phyloP scores from a whole-genome alignment of 2,888 invertebrate species.

The Drosophila multiciliata region DNA sequence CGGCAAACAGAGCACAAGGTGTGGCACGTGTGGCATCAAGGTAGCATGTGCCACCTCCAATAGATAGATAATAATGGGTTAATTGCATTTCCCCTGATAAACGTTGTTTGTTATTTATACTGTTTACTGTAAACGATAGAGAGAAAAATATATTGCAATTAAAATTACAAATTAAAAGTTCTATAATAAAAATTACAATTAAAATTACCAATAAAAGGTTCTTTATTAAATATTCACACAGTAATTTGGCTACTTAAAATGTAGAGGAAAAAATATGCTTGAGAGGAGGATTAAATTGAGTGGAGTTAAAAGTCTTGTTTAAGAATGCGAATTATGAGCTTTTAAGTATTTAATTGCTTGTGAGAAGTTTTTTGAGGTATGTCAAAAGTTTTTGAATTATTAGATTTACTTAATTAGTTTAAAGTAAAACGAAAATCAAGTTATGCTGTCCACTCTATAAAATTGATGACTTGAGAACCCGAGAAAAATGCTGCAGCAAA shows the following conservation, averaged over 20 bases:
- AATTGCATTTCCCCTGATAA: neutral
- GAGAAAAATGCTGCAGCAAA: neutral
- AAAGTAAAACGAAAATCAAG: too few species aligned
- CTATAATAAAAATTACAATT: neutral
- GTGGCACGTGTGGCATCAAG: neutral
- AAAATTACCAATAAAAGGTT: too few species aligned
- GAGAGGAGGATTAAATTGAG: neutral
- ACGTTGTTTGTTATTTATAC: neutral
- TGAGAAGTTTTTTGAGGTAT: neutral
- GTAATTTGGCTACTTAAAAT: neutral
- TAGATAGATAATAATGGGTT: slow-evolving; percentile 6
- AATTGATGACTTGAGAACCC: neutral
- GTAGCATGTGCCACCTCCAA: neutral
- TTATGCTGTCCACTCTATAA: too few species aligned
- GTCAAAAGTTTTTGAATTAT: neutral
- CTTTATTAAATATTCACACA: neutral
- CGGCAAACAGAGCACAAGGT: neutral
- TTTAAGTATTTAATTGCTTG: neutral
- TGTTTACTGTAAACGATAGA: neutral
- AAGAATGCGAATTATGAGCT: neutral
- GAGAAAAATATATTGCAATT: neutral
- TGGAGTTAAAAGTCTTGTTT: neutral
- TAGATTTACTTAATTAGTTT: neutral
- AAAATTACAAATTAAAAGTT: neutral
- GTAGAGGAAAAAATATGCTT: neutral